Evolutionary conservation across 2,797 vertebrate genomes (phyloP).

Genomic region (Anableps anableps): DNA sequence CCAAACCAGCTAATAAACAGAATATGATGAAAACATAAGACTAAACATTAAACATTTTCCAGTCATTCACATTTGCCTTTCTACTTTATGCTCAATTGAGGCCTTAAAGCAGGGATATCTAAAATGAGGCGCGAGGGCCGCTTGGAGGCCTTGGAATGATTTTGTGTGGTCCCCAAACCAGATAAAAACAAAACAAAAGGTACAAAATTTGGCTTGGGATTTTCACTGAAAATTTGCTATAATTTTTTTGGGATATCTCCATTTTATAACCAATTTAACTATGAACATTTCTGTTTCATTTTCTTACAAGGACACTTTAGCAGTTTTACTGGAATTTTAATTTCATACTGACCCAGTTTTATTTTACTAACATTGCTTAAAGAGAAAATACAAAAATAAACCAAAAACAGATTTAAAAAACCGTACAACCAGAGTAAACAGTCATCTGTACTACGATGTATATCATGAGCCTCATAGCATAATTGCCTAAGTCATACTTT

Average conservation of each 20-base stretch:
- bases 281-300: too few species aligned
- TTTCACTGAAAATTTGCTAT: not conserved
- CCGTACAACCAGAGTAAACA: not conserved
- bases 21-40: slow-evolving; percentile 41
- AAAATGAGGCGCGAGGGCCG: not conserved
- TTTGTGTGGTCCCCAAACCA: not conserved
- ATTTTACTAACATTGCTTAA: not conserved
- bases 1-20: slow-evolving; percentile 47
- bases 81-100: not conserved
- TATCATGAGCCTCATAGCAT: too few species aligned
- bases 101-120: not conserved
- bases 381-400: not conserved
- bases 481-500: too few species aligned
- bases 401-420: not conserved
- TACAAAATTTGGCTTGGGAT: not conserved
- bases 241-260: not conserved
- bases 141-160: not conserved
- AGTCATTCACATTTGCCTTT: not conserved
- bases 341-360: not conserved
- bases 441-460: not conserved
- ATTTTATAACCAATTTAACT: not conserved
- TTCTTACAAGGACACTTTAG: not conserved
- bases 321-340: not conserved
- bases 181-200: too few species aligned
- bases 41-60: not conserved